These are phyloP conservation scores for Drosophila quadrilineata DNA, from an alignment of 1,140 invertebrate genomes.

Conservation along the genomic window DNA sequence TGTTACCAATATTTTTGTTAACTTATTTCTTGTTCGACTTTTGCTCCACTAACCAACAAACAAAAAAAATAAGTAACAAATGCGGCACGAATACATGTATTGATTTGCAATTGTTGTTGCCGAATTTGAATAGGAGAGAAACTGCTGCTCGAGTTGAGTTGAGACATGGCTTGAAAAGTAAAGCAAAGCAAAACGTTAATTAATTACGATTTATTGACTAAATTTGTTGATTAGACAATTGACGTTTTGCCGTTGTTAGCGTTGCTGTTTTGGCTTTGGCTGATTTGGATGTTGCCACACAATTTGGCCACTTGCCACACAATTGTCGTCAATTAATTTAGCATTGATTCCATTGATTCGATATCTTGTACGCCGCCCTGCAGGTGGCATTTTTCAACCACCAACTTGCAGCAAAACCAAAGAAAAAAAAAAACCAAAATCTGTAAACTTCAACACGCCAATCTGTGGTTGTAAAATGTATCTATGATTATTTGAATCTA, in stretches of 20 bases:
- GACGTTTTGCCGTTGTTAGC: conserved; percentile 65
- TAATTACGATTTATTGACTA: conserved; percentile 80
- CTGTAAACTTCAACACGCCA: too few relatives aligned
- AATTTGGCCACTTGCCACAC: conserved; percentile 61
- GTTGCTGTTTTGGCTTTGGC: conserved; percentile 43
- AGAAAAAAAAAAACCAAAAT: background rate
- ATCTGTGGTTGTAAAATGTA: conserved; percentile 2
- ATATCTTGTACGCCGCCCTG: conserved; percentile 67
- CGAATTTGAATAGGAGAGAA: too few relatives aligned
- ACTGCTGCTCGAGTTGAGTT: background rate
- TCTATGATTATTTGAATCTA: background rate
- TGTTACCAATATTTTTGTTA: conserved; percentile 70
- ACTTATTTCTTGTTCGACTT: conserved; percentile 27
- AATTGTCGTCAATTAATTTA: conserved; percentile 79
- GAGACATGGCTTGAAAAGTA: conserved; percentile 41
- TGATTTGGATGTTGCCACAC: conserved; percentile 61
- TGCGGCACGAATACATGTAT: too few relatives aligned
- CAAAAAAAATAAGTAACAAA: conserved; percentile 74
- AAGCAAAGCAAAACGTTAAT: conserved; percentile 56
- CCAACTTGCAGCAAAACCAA: conserved; percentile 47
- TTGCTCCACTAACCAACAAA: conserved; percentile 61
- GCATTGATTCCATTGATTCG: conserved; percentile 72
- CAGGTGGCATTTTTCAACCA: conserved; percentile 60
- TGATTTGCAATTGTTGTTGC: too few relatives aligned
- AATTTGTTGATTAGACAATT: conserved; percentile 80